Percentiles rank a stretch among this genome's conserved stretches.
phyloP scores from a whole-genome alignment of 2,113 vertebrate genomes.

The Pseudois nayaur region DNA sequence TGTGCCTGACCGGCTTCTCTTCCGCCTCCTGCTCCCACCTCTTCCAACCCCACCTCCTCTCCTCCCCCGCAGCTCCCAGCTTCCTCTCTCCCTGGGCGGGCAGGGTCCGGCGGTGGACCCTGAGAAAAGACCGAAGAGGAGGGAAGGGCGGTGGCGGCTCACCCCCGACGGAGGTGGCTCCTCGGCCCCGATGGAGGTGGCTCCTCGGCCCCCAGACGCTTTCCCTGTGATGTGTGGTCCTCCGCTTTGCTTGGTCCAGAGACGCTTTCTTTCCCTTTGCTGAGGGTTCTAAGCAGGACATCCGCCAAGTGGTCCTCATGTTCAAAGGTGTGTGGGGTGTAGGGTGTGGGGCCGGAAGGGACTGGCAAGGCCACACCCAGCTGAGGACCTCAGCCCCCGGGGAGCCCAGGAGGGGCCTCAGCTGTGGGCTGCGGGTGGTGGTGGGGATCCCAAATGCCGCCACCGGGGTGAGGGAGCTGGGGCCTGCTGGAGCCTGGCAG shows the following conservation, averaged over 20 bases:
- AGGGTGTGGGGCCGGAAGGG: neutral
- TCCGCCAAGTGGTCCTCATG: neutral
- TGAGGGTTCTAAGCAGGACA: neutral
- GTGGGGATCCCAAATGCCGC: neutral
- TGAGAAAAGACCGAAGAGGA: neutral
- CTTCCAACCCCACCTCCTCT: neutral
- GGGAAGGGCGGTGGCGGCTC: neutral
- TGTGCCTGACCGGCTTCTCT: rapidly evolving
- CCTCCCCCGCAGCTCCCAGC: neutral
- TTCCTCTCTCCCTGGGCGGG: rapidly evolving
- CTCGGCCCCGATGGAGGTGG: rapidly evolving
- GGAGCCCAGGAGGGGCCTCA: neutral
- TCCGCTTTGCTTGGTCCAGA: neutral
- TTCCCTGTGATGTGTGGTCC: rapidly evolving
- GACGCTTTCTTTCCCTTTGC: too few species aligned
- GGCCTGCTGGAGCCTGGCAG: neutral
- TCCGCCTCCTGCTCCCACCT: neutral
- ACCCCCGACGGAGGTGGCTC: neutral
- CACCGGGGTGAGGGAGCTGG: neutral
- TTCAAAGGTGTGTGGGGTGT: too few species aligned
- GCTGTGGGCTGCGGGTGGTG: rapidly evolving
- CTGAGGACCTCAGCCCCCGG: rapidly evolving
- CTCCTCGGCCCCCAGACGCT: neutral
- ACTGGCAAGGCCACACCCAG: neutral
- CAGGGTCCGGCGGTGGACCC: too few species aligned